These are phyloP conservation scores for Hybos culiciformis DNA, from an alignment of 2,888 invertebrate species.

Conservation along the genomic window DNA sequence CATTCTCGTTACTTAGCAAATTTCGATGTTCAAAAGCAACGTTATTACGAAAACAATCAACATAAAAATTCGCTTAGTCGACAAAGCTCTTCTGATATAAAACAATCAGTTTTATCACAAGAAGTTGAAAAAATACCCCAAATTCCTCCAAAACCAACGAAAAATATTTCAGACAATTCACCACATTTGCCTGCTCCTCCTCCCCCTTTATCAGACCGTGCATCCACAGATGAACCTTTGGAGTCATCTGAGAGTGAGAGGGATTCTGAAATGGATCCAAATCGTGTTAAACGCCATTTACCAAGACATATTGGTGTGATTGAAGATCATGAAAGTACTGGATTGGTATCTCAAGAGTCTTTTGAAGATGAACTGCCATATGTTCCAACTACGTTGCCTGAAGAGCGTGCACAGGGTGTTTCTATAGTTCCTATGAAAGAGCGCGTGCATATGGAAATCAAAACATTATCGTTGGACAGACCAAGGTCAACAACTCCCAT, in stretches of 20 bases:
- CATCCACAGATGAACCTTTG: constrained; percentile 37
- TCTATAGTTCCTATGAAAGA: constrained; percentile 70
- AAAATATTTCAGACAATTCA: constrained; percentile 17
- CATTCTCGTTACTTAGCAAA: constrained; percentile 34
- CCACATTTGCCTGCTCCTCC: constrained; percentile 14
- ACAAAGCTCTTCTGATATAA: constrained; percentile 13
- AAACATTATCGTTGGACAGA: constrained; percentile 57
- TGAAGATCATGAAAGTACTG: constrained; percentile 57
- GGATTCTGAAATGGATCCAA: constrained; percentile 43
- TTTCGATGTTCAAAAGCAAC: constrained; percentile 28
- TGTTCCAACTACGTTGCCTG: constrained; percentile 77
- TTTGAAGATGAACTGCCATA: constrained; percentile 78
- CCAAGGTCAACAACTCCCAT: constrained; percentile 62
- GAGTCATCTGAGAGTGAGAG: constrained; percentile 58
- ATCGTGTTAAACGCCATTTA: constrained; percentile 28
- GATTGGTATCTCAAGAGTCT: constrained; percentile 67
- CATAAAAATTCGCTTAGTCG: constrained; percentile 2
- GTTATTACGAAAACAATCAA: constrained; percentile 23
- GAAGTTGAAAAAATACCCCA: constrained; percentile 11
- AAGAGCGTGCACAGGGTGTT: constrained; percentile 67
- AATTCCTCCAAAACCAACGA: constrained; percentile 18
- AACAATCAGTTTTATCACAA: constrained; percentile 11
- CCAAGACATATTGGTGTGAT: constrained; percentile 41
- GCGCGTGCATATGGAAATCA: constrained; percentile 45
- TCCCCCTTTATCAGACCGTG: constrained; percentile 18